Conservation (phyloP, 2,888 invertebrate genomes). For the Ophioninae sp. region DNA sequence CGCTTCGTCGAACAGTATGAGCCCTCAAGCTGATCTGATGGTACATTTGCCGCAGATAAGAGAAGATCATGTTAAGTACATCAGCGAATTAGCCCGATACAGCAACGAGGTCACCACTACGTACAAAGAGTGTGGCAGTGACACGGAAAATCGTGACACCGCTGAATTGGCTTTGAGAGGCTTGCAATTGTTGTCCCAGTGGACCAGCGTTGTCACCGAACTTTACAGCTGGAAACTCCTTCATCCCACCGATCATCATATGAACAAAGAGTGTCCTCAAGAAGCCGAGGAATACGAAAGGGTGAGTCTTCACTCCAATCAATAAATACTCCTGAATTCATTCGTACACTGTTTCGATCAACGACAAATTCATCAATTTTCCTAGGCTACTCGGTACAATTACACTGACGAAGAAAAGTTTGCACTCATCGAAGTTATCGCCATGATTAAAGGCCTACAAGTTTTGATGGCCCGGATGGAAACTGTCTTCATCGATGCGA, state of each 20-base stretch:
- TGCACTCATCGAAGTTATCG: conserved; percentile 98
- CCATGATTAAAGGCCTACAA: conserved; percentile 99
- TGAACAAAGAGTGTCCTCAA: conserved; percentile 95
- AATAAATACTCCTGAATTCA: conserved; percentile 13
- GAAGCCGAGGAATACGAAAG: conserved; percentile 99
- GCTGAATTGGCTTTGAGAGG: conserved; percentile 95
- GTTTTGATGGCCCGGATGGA: conserved; percentile 98
- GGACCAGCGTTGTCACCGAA: conserved; percentile 98
- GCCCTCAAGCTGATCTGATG: conserved; percentile 96
- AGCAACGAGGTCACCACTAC: conserved; percentile 91
- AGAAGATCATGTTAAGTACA: conserved; percentile 98
- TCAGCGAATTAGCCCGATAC: conserved; percentile 92
- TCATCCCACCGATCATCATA: conserved; percentile 98
- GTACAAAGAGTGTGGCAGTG: conserved; percentile 95
- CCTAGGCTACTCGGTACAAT: conserved; percentile 96
- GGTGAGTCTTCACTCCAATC: conserved; percentile 80
- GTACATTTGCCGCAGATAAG: conserved; percentile 96
- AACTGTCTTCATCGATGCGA: conserved; percentile 96
- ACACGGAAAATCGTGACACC: conserved; percentile 94
- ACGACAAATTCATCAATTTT: conserved; percentile 15
- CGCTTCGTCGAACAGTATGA: conserved; percentile 90
- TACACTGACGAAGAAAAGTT: conserved; percentile 98
- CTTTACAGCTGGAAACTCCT: conserved; percentile 98
- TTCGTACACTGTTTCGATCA: background rate
- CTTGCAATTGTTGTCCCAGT: conserved; percentile 95